Percentiles rank a stretch among this genome's conserved stretches.
Evolutionary conservation across 2,888 invertebrate genomes (phyloP).

Genomic region (Eretmocerus hayati): DNA sequence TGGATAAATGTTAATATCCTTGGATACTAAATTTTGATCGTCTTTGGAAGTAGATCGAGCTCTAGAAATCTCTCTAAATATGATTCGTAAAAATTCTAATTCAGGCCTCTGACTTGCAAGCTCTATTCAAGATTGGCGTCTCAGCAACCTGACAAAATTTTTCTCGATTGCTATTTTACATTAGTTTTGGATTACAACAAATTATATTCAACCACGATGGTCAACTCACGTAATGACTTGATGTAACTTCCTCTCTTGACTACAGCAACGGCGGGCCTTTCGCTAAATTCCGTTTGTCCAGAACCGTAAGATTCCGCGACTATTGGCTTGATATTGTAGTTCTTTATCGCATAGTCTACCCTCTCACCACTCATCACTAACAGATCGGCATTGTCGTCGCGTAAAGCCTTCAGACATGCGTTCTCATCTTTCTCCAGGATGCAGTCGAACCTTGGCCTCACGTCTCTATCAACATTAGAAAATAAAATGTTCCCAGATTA

Average conservation of each 20-base stretch:
- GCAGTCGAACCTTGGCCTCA: conserved; percentile 75
- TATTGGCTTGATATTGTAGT: conserved; percentile 57
- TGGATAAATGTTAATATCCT: too few relatives aligned
- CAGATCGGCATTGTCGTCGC: conserved; percentile 64
- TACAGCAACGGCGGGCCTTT: conserved; percentile 56
- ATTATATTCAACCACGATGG: neutral
- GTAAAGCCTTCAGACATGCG: conserved; percentile 61
- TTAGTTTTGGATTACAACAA: too few relatives aligned
- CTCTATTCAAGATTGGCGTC: too few relatives aligned
- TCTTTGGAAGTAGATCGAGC: too few relatives aligned
- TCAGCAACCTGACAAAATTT: too few relatives aligned
- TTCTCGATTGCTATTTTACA: too few relatives aligned
- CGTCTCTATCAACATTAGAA: conserved; percentile 53
- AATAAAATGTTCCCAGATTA: too few relatives aligned
- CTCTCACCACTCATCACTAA: conserved; percentile 60
- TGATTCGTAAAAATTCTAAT: too few relatives aligned
- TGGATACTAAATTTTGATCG: too few relatives aligned
- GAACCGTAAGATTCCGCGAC: conserved; percentile 59
- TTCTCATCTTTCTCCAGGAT: conserved; percentile 57
- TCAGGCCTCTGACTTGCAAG: too few relatives aligned
- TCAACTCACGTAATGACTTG: conserved; percentile 46
- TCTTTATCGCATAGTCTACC: conserved; percentile 50
- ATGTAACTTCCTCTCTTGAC: conserved; percentile 55
- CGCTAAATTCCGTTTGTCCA: conserved; percentile 51
- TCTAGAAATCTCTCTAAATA: too few relatives aligned